phyloP scores from a whole-genome alignment of 2,888 invertebrate genomes.

The Disparrhopalites patrizii region DNA sequence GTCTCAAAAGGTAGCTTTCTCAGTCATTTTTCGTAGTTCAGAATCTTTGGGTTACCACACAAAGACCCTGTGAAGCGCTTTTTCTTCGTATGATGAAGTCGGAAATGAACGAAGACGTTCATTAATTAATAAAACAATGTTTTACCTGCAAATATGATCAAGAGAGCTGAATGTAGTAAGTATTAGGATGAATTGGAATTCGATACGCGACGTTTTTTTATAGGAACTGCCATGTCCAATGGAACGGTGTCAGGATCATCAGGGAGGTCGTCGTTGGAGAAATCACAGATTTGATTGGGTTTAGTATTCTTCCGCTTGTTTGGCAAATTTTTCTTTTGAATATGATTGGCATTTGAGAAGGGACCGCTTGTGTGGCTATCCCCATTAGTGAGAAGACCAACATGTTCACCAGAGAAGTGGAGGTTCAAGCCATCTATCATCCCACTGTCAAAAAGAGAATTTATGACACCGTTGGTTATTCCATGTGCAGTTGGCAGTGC shows the following conservation, averaged over 20 bases:
- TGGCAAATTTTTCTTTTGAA: slow-evolving; percentile 22
- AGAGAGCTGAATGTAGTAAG: no score
- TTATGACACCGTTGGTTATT: slow-evolving; percentile 2
- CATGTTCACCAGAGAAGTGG: neutral
- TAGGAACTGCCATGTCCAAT: slow-evolving; percentile 46
- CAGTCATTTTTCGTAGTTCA: no score
- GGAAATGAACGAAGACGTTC: no score
- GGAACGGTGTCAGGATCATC: slow-evolving; percentile 36
- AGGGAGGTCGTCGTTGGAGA: slow-evolving; percentile 25
- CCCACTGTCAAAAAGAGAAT: slow-evolving; percentile 17
- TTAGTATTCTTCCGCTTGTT: slow-evolving; percentile 47
- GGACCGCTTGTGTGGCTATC: slow-evolving; percentile 8
- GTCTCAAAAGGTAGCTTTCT: no score
- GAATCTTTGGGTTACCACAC: no score
- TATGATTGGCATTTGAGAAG: neutral
- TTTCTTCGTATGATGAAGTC: no score
- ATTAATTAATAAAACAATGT: no score
- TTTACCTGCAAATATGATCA: no score
- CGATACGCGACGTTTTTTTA: slow-evolving; percentile 41
- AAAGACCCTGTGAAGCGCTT: no score
- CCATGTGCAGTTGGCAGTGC: slow-evolving; percentile 12
- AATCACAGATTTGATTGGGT: slow-evolving; percentile 49
- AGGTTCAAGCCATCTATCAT: slow-evolving; percentile 2
- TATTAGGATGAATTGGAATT: slow-evolving; percentile 30
- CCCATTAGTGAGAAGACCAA: neutral